A percentile compares a stretch with the other conserved stretches of the same genome.
Evolutionary conservation across 2,888 invertebrate species (phyloP).

Genomic region (Stenchaetothrips biformis): DNA sequence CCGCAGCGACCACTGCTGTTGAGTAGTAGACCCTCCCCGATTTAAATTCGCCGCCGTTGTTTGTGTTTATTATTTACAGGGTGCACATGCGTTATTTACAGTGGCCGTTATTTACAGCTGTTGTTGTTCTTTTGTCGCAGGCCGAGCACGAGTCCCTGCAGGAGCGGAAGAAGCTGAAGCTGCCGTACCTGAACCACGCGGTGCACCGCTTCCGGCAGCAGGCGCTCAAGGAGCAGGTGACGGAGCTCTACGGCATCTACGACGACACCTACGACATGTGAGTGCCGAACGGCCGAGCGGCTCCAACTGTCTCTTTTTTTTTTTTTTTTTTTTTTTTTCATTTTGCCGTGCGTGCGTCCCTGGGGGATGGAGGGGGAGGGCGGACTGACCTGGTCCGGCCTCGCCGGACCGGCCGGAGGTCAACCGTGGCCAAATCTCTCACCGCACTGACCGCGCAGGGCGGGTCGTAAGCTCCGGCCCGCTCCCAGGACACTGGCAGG

Average conservation of each 20-base stretch:
- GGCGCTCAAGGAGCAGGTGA: slow-evolving; percentile 59
- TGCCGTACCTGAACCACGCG: slow-evolving; percentile 58
- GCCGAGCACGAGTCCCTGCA: slow-evolving; percentile 57
- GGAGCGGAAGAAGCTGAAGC: slow-evolving; percentile 50
- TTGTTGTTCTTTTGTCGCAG: slow-evolving; percentile 50
- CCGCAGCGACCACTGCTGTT: background rate
- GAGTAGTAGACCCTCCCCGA: background rate
- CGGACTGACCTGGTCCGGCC: background rate
- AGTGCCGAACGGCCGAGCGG: slow-evolving; percentile 42
- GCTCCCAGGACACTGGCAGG: no score
- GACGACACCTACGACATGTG: slow-evolving; percentile 66
- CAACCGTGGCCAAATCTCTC: no score
- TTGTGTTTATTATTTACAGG: slow-evolving; percentile 15
- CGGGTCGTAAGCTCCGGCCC: no score
- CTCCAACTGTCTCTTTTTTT: background rate
- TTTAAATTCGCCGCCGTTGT: slow-evolving; percentile 5
- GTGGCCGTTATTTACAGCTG: background rate
- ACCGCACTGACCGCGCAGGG: no score
- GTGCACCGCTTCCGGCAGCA: slow-evolving; percentile 49
- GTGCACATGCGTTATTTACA: background rate
- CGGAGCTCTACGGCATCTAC: slow-evolving; percentile 63
- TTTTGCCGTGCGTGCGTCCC: no score
- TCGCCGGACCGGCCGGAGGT: background rate
- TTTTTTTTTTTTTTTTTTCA: background rate
- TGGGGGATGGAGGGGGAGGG: no score